phyloP scores from a whole-genome alignment of 2,888 invertebrate species.

The Pimpla rufipes region DNA sequence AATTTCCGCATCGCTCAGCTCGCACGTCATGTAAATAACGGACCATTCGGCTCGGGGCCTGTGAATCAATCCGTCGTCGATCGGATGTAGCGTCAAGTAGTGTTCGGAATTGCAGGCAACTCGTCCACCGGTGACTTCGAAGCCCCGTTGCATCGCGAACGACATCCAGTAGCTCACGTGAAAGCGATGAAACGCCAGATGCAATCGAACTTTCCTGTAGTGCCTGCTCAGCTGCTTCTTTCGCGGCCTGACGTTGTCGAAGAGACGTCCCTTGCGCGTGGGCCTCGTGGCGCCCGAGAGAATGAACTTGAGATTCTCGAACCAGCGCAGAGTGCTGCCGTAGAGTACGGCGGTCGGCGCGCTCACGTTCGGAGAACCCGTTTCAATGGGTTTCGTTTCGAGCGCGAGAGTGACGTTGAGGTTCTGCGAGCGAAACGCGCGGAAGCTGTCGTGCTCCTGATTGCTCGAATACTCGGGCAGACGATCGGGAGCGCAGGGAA shows the following conservation, averaged over 20 bases:
- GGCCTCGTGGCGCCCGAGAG: slow-evolving; percentile 97
- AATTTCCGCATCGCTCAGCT: slow-evolving; percentile 96
- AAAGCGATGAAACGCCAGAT: slow-evolving; percentile 94
- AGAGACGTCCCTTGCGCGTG: slow-evolving; percentile 95
- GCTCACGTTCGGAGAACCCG: slow-evolving; percentile 83
- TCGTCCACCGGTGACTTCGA: slow-evolving; percentile 93
- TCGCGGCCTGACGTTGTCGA: slow-evolving; percentile 93
- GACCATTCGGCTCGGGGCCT: slow-evolving; percentile 96
- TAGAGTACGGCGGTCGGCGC: slow-evolving; percentile 93
- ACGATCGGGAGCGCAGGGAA: slow-evolving; percentile 98
- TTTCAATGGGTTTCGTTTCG: slow-evolving; percentile 89
- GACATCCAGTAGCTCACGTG: slow-evolving; percentile 99
- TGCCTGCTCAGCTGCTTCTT: slow-evolving; percentile 97
- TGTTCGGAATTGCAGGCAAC: slow-evolving; percentile 94
- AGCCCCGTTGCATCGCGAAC: slow-evolving; percentile 96
- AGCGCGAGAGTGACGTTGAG: slow-evolving; percentile 92
- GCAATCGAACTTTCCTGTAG: slow-evolving; percentile 94
- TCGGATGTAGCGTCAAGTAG: slow-evolving; percentile 90
- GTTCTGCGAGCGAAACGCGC: slow-evolving; percentile 96
- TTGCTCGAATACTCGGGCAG: slow-evolving; percentile 98
- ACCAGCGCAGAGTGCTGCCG: slow-evolving; percentile 97
- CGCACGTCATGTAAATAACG: slow-evolving; percentile 96
- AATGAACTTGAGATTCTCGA: slow-evolving; percentile 97
- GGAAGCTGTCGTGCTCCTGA: slow-evolving; percentile 97
- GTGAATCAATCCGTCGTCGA: slow-evolving; percentile 93